Base-by-base conservation (phyloP, 2,113 vertebrate species). In the Poeciliopsis prolifica region DNA sequence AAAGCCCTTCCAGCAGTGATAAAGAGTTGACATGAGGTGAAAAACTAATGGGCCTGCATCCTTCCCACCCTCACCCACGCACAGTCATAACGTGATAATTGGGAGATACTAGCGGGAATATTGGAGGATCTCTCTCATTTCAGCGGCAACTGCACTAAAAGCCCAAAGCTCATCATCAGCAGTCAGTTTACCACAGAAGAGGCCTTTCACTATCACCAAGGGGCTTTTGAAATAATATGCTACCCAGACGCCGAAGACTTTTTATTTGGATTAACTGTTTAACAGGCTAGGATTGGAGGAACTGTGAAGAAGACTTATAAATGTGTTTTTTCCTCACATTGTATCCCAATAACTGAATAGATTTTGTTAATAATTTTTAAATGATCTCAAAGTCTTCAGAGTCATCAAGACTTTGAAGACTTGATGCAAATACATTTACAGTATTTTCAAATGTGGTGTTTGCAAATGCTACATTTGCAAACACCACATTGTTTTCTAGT, bases 51-150 rank as follows among this genome's bases (percentile, higher is more conserved):
- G 94, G 94, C 94, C 90, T 90, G 85, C 86, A 84, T 93, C 74
- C 75, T 78, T 76, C 84, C 73, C 86, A 68, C 80, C 90, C 91
- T 84, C 94, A 89, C 93, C 92, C 94, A 93, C 93, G 31, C 61
- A 90, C 92, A 91, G 91, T 93, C 94, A 95, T 95, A 93, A 94
- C 94, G 92, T 95, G 94, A 95, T 95, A 95, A 94, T 92, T 95
- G 92, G 94, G 94, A 94, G 92, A 94, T 90, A 94, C 94, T 89
- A 82, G 91, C 90, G 94, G 90, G 92, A 74, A 91, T 95, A 92
- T 91, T 91, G 81, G 88, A 93, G 94, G 94, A 92, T 82, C 91
- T 91, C 77, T 87, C 80, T 85, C 71, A 72, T 61, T 83, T 82
- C 80, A 87, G 58, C 70, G 82, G 74, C 83, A 42, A 72, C 77